Evolutionary conservation across 2,888 invertebrate species (phyloP).

Genomic region (Callimorpha dominula): DNA sequence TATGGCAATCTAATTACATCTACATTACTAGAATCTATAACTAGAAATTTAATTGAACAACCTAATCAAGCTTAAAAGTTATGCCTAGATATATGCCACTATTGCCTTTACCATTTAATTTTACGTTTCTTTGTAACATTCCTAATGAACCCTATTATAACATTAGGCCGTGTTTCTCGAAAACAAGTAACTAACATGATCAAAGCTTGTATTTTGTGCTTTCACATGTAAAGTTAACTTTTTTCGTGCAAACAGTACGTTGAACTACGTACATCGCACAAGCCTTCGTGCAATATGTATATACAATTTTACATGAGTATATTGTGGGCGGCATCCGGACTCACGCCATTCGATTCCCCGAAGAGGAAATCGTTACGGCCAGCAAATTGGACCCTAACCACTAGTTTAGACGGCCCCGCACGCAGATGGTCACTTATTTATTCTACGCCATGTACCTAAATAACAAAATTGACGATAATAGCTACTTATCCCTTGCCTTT

Average conservation of each 20-base stretch:
- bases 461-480: conserved; percentile 64
- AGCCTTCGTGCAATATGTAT: conserved; percentile 36
- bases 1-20: background rate
- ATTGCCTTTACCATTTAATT: background rate
- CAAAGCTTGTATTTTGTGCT: conserved; percentile 12
- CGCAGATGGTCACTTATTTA: conserved; percentile 77
- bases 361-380: conserved; percentile 85
- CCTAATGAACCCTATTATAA: background rate
- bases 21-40: background rate
- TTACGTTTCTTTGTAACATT: background rate
- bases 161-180: background rate
- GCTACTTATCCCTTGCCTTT: conserved; percentile 45
- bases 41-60: too few species aligned
- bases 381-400: conserved; percentile 85
- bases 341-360: conserved; percentile 85
- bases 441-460: conserved; percentile 57
- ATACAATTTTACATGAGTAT: conserved; percentile 45
- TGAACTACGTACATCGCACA: conserved; percentile 33
- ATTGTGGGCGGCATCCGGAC: conserved; percentile 77
- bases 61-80: background rate
- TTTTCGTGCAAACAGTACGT: conserved; percentile 43
- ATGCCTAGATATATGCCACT: background rate
- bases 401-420: conserved; percentile 73
- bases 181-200: background rate
- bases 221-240: conserved; percentile 30